phyloP scores from a whole-genome alignment of 2,888 invertebrate genomes.

The Entomobrya multifasciata region DNA sequence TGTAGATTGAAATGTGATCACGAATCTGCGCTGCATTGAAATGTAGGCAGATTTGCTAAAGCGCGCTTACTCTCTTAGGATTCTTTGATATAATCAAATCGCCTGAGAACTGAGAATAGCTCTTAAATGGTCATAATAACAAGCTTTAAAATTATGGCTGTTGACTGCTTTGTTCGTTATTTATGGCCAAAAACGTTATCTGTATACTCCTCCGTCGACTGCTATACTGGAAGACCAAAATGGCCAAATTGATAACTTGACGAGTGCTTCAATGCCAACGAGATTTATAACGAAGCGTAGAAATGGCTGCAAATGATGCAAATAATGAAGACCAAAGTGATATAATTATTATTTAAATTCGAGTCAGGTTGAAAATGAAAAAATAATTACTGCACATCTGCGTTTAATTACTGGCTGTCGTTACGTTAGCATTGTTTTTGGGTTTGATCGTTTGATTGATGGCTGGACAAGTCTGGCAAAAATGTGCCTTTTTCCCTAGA shows the following conservation, averaged over 20 bases:
- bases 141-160: constrained; percentile 1
- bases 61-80: neutral
- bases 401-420: constrained; percentile 23
- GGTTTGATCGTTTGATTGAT: constrained; percentile 45
- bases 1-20: constrained; percentile 5
- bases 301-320: neutral
- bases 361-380: no score
- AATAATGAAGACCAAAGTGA: constrained; percentile 28
- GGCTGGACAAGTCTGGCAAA: no score
- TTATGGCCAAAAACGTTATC: no score
- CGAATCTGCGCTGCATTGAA: constrained; percentile 10
- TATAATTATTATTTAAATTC: constrained; percentile 59
- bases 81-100: constrained; percentile 1
- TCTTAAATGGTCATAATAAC: constrained; percentile 26
- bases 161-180: no score
- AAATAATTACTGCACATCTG: no score
- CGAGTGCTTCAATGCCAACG: constrained; percentile 63
- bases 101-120: constrained; percentile 6
- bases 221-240: no score
- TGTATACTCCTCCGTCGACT: no score
- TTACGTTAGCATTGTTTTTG: constrained; percentile 13
- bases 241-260: no score
- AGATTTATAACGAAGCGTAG: constrained; percentile 28
- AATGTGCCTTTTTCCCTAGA: no score
- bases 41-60: no score